Evolutionary conservation across 1,140 invertebrate species (phyloP), one percentile per base, ranked within the genome.

Genomic region (Varroa destructor): DNA sequence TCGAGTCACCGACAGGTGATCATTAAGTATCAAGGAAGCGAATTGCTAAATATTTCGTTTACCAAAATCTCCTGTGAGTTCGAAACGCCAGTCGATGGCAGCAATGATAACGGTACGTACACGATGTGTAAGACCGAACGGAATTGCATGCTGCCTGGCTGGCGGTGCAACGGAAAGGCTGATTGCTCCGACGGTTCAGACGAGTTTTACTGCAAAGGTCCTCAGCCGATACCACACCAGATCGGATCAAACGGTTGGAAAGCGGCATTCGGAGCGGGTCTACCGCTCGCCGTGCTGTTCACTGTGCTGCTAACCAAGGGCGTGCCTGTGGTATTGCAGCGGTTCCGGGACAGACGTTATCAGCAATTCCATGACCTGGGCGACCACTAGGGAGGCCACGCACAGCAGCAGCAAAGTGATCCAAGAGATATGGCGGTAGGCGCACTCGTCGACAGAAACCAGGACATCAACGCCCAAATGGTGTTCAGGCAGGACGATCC

Each of bases 321-420:
- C 0, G 61, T 67, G 40, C 61, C 61, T 12, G 10, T 67, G 61
- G 40, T 40, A 12, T 36, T 67, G 40, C 61, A 67, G 46, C 40
- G 61, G 46, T 46, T 67, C 37, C 40, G 61, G 40, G 61, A 67
- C 2, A 36, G 12, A 2, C 61, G 61, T 40, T 67, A 67, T 40
- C 61, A 67, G 14, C 61, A 67, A 37, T 67, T 67, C 61, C 61
- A 67, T 37, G 61, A 67, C 40, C 61, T 67, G 40, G 61, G 61
- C 40, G 61, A 67, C 14, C 61, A 67, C 61, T 67, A 67, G 61
- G 61, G 61, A 46, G 40, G 61, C 40, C 61, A 67, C 40, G 46
- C 40, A 12, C 40, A 46, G 61, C 40, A 67, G 46, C 40, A 46
- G 40, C 40, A 46, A 14, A 51, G 46, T 8, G 8, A 51, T 8